Evolutionary conservation across 1,140 invertebrate genomes (phyloP), one percentile per base, ranked within the genome.

Genomic region (Megalonaias nervosa): DNA sequence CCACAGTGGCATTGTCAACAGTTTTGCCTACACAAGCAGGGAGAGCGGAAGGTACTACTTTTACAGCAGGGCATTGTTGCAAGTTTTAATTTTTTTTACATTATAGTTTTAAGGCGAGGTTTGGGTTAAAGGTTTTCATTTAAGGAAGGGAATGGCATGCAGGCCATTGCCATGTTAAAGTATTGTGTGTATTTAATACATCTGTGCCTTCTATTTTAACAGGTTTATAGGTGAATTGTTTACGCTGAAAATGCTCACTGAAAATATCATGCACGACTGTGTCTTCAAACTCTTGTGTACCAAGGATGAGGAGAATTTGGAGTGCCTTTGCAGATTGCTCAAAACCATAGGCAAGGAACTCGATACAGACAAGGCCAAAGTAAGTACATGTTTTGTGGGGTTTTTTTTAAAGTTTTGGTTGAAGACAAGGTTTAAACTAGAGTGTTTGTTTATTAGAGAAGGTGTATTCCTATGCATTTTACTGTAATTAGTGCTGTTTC

Each of bases 251-350:
- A 97, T 99, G 94, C 91, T 99, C 48, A 97, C 95, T 1, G 92
- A 93, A 1, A 95, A 94, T 82, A 98, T 98, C 81, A 99, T 99
- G 95, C 93, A 95, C 79, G 93, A 94, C 68, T 99, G 97, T 91
- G 94, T 98, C 81, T 92, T 93, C 61, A 94, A 95, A 74, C 92
- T 99, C 70, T 90, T 99, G n/a, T 90, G 85, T 74, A 91, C 79
- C 93, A 94, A 88, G 58, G 86, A 89, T 55, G 96, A 97, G 83
- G 97, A 99, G 84, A 96, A 94, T 87, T 91, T 98, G 9, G 97
- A 99, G 91, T 98, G 97, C 89, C 92, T 98, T 3, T 98, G 97
- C 88, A 95, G 97, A 90, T 92, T 99, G 68, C 91, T 99, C 15
- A 95, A 95, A 14, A 99, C 97, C 0, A 95, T 98, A 83, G 97